Evolutionary conservation across 2,113 vertebrate genomes (phyloP).

Genomic region (Arvicanthis niloticus): DNA sequence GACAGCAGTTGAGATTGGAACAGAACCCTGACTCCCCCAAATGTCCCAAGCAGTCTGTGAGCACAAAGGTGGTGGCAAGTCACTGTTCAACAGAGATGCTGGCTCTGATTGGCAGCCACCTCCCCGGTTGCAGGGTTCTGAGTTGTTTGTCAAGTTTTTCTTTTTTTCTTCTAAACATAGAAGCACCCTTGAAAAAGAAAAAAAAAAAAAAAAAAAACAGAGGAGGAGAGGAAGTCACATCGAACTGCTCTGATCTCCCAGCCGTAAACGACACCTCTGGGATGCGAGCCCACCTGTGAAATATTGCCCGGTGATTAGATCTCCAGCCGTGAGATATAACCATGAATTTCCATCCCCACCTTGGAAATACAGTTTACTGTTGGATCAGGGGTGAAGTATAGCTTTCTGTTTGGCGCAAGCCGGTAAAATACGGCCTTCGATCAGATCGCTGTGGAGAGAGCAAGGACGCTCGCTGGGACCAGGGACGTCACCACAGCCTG

Average conservation of each 20-base stretch:
- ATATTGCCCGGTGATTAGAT: constrained; percentile 65
- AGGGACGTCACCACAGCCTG: background rate
- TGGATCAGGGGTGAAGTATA: constrained; percentile 73
- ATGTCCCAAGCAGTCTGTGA: background rate
- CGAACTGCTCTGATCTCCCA: background rate
- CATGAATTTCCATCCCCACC: constrained; percentile 71
- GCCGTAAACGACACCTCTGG: constrained; percentile 4
- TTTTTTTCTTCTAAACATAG: constrained; percentile 7
- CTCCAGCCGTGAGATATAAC: constrained; percentile 69
- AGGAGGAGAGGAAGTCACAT: background rate
- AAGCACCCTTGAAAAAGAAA: background rate
- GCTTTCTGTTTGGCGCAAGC: constrained; percentile 47
- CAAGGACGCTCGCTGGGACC: background rate
- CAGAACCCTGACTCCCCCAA: background rate
- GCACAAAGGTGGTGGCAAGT: background rate
- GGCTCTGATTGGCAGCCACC: background rate
- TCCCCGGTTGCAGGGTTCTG: background rate
- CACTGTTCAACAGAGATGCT: background rate
- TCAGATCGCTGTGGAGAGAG: constrained; percentile 52
- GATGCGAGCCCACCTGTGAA: constrained; percentile 69
- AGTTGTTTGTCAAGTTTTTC: background rate
- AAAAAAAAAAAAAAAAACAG: background rate
- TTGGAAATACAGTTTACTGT: constrained; percentile 72
- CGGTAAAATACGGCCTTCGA: constrained; percentile 72
- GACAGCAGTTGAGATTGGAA: background rate